Evolutionary conservation across 2,113 vertebrate species (phyloP).

Genomic region (Boleophthalmus pectinirostris): DNA sequence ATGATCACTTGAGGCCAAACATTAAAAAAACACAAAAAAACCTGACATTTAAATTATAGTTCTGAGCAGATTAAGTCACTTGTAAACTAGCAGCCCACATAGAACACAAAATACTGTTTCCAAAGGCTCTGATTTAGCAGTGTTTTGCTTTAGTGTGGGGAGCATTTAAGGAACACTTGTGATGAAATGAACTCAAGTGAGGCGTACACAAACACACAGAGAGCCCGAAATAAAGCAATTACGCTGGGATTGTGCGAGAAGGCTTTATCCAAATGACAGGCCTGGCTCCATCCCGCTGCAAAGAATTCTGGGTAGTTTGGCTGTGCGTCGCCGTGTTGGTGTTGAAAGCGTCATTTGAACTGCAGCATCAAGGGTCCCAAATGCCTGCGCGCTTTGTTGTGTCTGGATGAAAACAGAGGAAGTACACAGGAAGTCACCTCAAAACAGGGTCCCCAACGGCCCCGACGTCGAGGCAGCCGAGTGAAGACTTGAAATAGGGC

Average conservation of each 20-base stretch:
- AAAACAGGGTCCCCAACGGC: neutral
- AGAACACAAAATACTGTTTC: neutral
- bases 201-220: neutral
- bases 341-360: slow-evolving; percentile 8
- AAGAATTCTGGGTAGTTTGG: slow-evolving; percentile 10
- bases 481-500: neutral
- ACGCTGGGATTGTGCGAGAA: neutral
- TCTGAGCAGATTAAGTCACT: neutral
- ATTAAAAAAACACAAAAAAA: neutral
- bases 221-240: slow-evolving; percentile 7
- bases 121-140: neutral
- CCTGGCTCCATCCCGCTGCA: neutral
- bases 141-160: neutral
- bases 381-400: neutral
- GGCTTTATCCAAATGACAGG: slow-evolving; percentile 3
- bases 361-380: neutral
- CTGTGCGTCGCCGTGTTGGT: neutral
- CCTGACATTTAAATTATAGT: neutral
- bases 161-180: neutral
- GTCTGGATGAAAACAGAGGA: neutral
- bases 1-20: neutral
- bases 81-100: neutral
- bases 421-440: slow-evolving; percentile 4
- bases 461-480: neutral
- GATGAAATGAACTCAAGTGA: slow-evolving; percentile 2